These are phyloP conservation scores for Cydia pomonella DNA, from an alignment of 1,140 invertebrate species.

Conservation along the genomic window DNA sequence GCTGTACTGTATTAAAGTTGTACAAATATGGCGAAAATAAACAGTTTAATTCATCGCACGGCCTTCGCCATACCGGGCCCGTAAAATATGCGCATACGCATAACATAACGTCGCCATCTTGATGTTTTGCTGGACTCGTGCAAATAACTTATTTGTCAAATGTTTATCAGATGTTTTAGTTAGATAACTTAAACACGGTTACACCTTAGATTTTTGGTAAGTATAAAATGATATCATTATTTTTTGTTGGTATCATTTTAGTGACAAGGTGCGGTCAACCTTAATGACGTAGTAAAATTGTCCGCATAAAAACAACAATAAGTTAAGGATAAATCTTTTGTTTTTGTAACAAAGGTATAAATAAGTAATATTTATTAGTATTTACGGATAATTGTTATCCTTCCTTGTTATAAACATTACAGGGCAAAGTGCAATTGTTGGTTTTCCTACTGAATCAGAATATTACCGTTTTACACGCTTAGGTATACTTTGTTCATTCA, in stretches of 20 bases:
- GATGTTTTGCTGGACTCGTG: neutral
- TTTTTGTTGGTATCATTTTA: neutral
- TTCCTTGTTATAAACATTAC: neutral
- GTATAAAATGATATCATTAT: neutral
- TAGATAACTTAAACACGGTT: neutral
- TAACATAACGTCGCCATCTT: slow-evolving; percentile 15
- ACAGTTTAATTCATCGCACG: neutral
- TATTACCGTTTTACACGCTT: too few relatives aligned
- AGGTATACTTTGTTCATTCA: too few relatives aligned
- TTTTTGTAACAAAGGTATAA: too few relatives aligned
- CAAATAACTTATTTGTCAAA: slow-evolving; percentile 16
- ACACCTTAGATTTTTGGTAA: neutral
- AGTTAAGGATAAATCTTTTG: too few relatives aligned
- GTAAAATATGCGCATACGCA: slow-evolving; percentile 22
- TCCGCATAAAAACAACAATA: neutral
- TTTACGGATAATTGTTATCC: neutral
- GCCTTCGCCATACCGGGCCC: neutral
- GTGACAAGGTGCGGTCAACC: neutral
- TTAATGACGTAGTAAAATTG: neutral
- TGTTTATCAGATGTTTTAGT: neutral
- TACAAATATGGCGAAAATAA: slow-evolving; percentile 26
- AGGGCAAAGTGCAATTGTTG: neutral
- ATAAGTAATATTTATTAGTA: neutral
- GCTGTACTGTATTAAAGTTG: neutral
- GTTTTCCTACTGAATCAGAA: too few relatives aligned